Evolutionary conservation across 2,797 vertebrate genomes (phyloP), one percentile per base, ranked within the genome.

Genomic region (Petrocephalus sullivani): DNA sequence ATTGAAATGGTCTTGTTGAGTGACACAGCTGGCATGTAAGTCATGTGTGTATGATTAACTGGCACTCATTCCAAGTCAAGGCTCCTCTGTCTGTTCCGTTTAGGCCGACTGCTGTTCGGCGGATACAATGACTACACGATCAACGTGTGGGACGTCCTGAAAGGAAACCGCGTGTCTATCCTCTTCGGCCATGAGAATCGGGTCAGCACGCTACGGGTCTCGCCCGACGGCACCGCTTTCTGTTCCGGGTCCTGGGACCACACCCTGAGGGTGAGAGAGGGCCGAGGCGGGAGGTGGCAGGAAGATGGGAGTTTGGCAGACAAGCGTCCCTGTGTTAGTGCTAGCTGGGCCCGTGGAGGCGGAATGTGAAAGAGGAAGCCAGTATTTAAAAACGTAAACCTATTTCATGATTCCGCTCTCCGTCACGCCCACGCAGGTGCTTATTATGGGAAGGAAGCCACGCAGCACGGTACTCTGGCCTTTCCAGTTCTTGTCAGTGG

Each of bases 61-160:
- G 10, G 16, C 16, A 78, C 5, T 37, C 71, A 37, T 37, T 19
- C 37, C 41, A 78, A 28, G 12, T 54, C 49, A 49, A 49, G 53
- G 78, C 9, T 83, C 41, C 4, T 88, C 12, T 28, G 12, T 87
- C 51, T 57, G 53, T 67, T 71, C 28, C 87, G 71, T 41, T 1
- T 86, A 99, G 98, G 98, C 12, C 97, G 98, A 87, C 92, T 99
- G 61, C 94, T 99, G 23, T 99, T 99, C 90, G 97, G 96, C 0
- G 98, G 98, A 61, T 99, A 99, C 91, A 99, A 99, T 0, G 98
- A 99, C 92, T 99, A 99, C 92, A 99, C 98, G 91, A 99, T 99
- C 91, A 99, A 99, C 0, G 98, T 99, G 78, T 99, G 98, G 98
- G 98, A 99, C 23, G 98, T 99, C 88, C 96, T 99, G 89, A 99